Percentiles rank a stretch among this genome's conserved stretches.
Conservation (phyloP, 30 jellyfish, hydroid and myxozoan species). For the Phacellophora camtschatica region DNA sequence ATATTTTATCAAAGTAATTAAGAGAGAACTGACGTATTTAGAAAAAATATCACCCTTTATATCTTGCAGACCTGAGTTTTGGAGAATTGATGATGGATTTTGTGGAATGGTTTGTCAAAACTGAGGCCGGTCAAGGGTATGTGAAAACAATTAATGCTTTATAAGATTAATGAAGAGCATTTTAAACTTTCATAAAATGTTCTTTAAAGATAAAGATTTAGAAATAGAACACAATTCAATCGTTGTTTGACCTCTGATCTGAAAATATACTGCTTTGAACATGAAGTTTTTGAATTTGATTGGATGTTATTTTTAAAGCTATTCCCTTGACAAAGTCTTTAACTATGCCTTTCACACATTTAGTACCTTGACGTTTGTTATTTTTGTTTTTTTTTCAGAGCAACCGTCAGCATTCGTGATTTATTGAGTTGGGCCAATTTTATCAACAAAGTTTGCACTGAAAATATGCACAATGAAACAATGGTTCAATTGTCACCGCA, state of each 20-base stretch:
- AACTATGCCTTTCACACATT: too few relatives aligned
- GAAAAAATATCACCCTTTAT: too few relatives aligned
- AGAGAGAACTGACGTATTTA: too few relatives aligned
- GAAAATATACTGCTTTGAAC: too few relatives aligned
- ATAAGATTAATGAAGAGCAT: background rate
- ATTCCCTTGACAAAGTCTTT: too few relatives aligned
- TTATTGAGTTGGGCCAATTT: conserved; percentile 82
- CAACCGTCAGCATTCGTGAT: conserved; percentile 78
- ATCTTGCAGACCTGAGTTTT: conserved; percentile 1
- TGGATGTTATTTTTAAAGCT: too few relatives aligned
- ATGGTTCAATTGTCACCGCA: conserved; percentile 26
- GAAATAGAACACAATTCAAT: too few relatives aligned
- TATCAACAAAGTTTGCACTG: conserved; percentile 48
- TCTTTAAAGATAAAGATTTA: background rate
- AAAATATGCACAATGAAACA: background rate
- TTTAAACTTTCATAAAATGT: background rate
- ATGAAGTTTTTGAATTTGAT: too few relatives aligned
- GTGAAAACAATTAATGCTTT: background rate
- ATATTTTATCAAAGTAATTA: too few relatives aligned
- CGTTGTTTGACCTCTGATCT: too few relatives aligned
- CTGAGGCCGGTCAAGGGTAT: conserved; percentile 79
- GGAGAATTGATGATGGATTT: conserved; percentile 74
- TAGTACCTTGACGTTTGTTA: too few relatives aligned
- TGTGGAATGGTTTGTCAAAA: conserved; percentile 68
- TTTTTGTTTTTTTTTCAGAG: conserved; percentile 38